Conservation (phyloP, 2,113 vertebrate species). For the Gymnarchus niloticus region DNA sequence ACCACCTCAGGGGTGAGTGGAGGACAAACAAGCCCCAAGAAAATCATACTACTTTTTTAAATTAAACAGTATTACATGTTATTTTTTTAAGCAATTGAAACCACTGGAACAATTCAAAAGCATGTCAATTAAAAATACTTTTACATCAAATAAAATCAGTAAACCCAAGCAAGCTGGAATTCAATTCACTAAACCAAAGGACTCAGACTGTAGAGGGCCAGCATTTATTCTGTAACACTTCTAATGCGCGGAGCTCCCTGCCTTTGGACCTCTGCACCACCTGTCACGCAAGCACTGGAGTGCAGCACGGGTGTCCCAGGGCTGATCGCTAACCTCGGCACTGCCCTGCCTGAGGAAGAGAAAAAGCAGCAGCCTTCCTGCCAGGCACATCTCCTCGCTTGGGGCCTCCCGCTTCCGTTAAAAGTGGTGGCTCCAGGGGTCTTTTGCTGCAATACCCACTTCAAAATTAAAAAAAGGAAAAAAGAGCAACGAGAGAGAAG, state of each 20-base stretch:
- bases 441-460: slow-evolving; percentile 37
- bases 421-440: not conserved
- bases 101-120: not conserved
- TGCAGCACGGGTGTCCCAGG: not conserved
- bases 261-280: not conserved
- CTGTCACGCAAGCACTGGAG: slow-evolving; percentile 10
- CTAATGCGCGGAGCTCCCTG: too few relatives aligned
- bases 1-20: not conserved
- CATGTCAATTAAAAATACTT: not conserved
- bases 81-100: not conserved
- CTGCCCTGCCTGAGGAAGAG: slow-evolving; percentile 44
- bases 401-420: slow-evolving; percentile 32
- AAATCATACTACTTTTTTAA: not conserved
- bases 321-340: not conserved
- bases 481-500: not conserved
- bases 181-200: not conserved
- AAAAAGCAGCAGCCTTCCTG: slow-evolving; percentile 51
- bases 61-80: not conserved
- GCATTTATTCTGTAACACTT: not conserved
- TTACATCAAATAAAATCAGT: too few relatives aligned
- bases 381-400: slow-evolving; percentile 50
- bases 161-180: not conserved
- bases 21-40: not conserved
- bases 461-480: slow-evolving; percentile 60
- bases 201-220: not conserved